Evolutionary conservation across 64 coral and sea anemone species (phyloP), one percentile per base, ranked within the genome.

Genomic region (Montipora sp.): DNA sequence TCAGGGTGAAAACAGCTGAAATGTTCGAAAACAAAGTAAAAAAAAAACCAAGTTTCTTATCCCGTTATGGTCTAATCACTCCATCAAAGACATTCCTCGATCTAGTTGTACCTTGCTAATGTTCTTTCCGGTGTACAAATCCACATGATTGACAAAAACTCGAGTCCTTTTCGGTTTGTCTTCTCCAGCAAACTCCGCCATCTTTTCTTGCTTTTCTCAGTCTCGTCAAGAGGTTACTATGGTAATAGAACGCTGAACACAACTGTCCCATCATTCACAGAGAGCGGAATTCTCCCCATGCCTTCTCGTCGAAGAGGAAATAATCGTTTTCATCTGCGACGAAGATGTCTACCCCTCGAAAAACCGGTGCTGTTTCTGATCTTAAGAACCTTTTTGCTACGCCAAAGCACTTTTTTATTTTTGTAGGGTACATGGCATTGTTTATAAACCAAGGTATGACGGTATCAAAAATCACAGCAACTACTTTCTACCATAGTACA

Each of bases 371-470:
- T 74, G 46, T 93, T 75, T 87, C 93, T 46, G 92, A 99, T 51
- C 81, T 96, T 14, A 99, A 99, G 55, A 99, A 99, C 89, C 68
- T 99, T 5, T 99, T 99, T 74, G 94, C 98, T 10, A 96, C 98
- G 49, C 94, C 93, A 67, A 75, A 63, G 2, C 98, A 99, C 80
- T 95, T 99, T 57, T 16, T 96, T 0, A 99, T 99, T 92, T 99
- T 99, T 91, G 79, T 96, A 11, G 91, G 89, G 12, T 99, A 99
- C 46, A 96, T 99, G 84, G 88, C 75, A 1, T 53, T 99, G 13
- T 99, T 99, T 85, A 96, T 99, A 53, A 96, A 92, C 85, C 98
- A 99, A 96, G 98, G 98, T 99, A 76, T 47, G 74, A 76, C 3
- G 16, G 74, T 21, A 63, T 36, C 1, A 14, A 63, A 63, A 63